A percentile compares a stretch with the other conserved stretches of the same genome.
Evolutionary conservation across 92 coral and sea anemone genomes (phyloP).

Genomic region (Chrysogorgia sp.): DNA sequence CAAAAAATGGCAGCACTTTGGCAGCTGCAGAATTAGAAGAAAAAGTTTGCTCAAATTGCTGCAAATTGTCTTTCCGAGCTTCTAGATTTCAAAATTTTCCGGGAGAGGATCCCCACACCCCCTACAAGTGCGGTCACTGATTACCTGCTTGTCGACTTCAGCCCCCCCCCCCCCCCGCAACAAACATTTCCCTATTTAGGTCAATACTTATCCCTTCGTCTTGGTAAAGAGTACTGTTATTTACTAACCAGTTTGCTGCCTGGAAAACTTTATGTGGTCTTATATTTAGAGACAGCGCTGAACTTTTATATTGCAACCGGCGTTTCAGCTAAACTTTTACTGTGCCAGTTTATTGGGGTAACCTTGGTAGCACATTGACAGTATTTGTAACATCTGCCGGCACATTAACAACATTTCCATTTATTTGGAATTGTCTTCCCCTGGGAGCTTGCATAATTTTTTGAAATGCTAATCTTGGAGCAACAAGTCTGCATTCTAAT

Average conservation of each 20-base stretch:
- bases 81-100: no score
- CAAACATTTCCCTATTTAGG: conserved; percentile 35
- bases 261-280: conserved; percentile 52
- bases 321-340: conserved; percentile 59
- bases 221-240: conserved; percentile 46
- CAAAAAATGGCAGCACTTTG: no score
- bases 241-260: conserved; percentile 55
- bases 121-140: no score
- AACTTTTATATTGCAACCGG: conserved; percentile 52
- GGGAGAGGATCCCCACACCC: no score
- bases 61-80: no score
- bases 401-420: conserved; percentile 55
- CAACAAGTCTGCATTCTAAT: conserved; percentile 16
- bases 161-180: background rate
- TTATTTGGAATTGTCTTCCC: conserved; percentile 52
- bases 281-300: conserved; percentile 50
- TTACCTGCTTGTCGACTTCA: no score
- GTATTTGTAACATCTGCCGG: conserved; percentile 26
- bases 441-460: conserved; percentile 45
- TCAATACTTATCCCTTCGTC: conserved; percentile 54
- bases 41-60: no score
- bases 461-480: conserved; percentile 48
- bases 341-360: conserved; percentile 49
- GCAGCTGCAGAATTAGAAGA: no score
- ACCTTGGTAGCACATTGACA: conserved; percentile 44